Evolutionary conservation across 2,113 vertebrate species (phyloP), one percentile per base, ranked within the genome.

Genomic region (Tor tambroides): DNA sequence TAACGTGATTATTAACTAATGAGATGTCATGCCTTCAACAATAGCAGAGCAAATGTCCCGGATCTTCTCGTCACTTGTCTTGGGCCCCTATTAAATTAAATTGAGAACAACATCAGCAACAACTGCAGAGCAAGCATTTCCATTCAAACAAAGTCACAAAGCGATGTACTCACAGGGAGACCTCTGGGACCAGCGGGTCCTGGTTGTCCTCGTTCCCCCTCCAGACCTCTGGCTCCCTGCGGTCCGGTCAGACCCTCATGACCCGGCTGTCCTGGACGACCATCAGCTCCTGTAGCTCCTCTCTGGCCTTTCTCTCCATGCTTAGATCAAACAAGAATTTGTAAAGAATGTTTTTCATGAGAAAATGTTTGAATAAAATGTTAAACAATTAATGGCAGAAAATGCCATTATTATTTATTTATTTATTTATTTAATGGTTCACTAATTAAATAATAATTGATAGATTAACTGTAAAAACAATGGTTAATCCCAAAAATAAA

Each of bases 141-240:
- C 23, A 15, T 1, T 46, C 41, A 72, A 17, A 51, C 3, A 72
- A 11, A 38, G 69, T 72, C 32, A 72, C 10, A 23, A 41, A 49
- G 41, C 43, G 38, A 41, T 11, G 80, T n/a, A 93, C 94, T 93
- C 88, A 96, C 95, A 88, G 95, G 94, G 46, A 94, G 71, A 81
- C 95, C 95, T 90, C 94, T 92, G 41, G 94, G 94, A 8, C 95
- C 95, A 30, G 94, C 91, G 14, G 93, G 1, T 84, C 95, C 95
- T 6, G 91, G 85, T 21, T 92, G 21, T 5, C 95, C 95, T 15
- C 91, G 89, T 35, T 95, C 93, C 74, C 95, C 95, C 38, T 96
- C 95, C 78, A 95, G 85, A 0, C 95, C 95, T 43, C 91, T 91
- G 11, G 94, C 75, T 80, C 95, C 95, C 79, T 93, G 92, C n/a